Conservation (phyloP, 2,113 vertebrate species). For the Elaphurus davidianus region DNA sequence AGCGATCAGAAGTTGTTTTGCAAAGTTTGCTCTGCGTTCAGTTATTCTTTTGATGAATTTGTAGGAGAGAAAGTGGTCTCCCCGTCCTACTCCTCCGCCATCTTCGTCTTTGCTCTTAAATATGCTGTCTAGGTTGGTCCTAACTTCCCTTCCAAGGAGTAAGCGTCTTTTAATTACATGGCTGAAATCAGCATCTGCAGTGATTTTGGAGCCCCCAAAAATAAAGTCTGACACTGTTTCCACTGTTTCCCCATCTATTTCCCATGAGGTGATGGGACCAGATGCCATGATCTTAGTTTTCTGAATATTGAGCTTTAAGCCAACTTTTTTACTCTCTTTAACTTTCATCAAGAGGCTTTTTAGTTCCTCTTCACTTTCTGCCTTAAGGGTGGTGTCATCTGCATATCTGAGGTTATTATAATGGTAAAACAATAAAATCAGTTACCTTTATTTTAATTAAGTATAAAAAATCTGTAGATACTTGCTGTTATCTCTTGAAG, state of each 20-base stretch:
- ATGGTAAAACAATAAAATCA: background rate
- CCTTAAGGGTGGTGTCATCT: background rate
- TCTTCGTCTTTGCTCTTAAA: background rate
- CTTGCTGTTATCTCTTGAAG: background rate
- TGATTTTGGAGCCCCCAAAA: background rate
- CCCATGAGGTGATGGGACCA: background rate
- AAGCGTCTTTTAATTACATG: background rate
- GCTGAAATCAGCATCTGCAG: background rate
- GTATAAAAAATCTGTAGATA: background rate
- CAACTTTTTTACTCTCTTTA: background rate
- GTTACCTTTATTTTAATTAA: background rate
- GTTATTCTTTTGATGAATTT: too few relatives aligned
- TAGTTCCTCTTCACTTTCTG: background rate
- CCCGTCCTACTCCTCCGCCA: too few relatives aligned
- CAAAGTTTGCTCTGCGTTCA: too few relatives aligned
- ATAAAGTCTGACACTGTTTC: background rate
- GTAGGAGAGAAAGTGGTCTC: too few relatives aligned
- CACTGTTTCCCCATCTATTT: background rate
- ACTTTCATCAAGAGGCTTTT: background rate
- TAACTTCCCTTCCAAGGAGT: background rate
- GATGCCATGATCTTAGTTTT: background rate
- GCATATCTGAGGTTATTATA: background rate
- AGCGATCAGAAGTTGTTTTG: too few relatives aligned
- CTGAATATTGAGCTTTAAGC: background rate
- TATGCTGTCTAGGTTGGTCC: background rate